phyloP scores from a whole-genome alignment of 2,888 invertebrate genomes.

The Dascillus cervinus region DNA sequence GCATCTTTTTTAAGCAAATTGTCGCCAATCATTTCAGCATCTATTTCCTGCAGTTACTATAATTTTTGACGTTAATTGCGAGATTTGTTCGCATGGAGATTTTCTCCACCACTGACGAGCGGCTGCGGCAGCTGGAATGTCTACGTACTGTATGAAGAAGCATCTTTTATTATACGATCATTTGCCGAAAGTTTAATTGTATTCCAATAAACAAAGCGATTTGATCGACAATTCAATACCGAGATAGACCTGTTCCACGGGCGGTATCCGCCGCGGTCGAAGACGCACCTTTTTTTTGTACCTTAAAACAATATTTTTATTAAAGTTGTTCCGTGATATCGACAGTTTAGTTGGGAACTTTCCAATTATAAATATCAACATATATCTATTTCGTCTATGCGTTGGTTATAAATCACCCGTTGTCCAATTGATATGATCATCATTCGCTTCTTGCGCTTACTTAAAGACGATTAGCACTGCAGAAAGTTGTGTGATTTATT shows the following conservation, averaged over 20 bases:
- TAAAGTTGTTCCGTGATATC: no score
- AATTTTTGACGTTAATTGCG: no score
- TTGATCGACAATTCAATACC: constrained; percentile 36
- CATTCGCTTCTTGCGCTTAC: constrained; percentile 18
- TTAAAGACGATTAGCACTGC: constrained; percentile 19
- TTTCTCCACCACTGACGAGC: no score
- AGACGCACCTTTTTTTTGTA: background rate
- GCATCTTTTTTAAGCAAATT: no score
- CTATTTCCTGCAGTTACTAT: no score
- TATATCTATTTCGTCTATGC: no score
- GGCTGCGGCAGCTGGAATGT: no score
- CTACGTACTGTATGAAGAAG: background rate
- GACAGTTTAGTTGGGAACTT: no score
- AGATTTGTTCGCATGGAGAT: no score
- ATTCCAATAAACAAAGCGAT: constrained; percentile 34
- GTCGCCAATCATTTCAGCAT: no score
- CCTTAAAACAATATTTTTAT: no score
- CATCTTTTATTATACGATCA: constrained; percentile 12
- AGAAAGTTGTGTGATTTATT: constrained; percentile 24
- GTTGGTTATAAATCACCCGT: constrained; percentile 21
- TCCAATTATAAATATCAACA: no score
- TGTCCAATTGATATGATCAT: constrained; percentile 23
- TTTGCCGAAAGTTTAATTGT: constrained; percentile 37
- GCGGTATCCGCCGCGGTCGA: constrained; percentile 23
- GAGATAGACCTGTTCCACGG: constrained; percentile 30